Evolutionary conservation across 2,797 vertebrate genomes (phyloP), one percentile per base, ranked within the genome.

Genomic region (Arctocebus calabarensis): DNA sequence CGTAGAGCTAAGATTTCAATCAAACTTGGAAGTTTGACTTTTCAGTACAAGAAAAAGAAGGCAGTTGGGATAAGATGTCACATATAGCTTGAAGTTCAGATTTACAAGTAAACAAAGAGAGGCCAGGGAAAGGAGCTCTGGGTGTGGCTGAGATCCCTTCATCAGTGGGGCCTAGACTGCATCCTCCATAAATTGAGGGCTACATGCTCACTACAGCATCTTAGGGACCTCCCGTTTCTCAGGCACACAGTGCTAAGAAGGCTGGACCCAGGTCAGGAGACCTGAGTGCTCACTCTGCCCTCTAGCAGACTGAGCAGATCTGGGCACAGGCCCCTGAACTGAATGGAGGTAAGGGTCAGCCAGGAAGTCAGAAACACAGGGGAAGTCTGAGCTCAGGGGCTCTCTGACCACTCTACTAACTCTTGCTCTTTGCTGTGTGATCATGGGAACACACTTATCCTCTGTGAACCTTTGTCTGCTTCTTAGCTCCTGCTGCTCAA

Each of bases 121-220:
- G 3, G 14, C 3, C 22, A 1, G 34, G 64, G 19, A 1, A 2
- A 0, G 5, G 62, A 23, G 34, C 23, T 6, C 48, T 17, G 23
- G 25, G 57, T 20, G 5, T 9, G 61, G 32, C 68, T 68, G 79
- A 70, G n/a, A 7, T 45, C 43, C 4, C 2, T 22, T 22, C 13
- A 14, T 13, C 16, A 4, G 23, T 14, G 40, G 43, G 29, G 40
- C 70, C 27, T 70, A 4, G 17, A 23, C 5, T 13, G 19, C n/a
- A 17, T 70, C 27, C 61, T 43, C 4, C 0, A n/a, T 61, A n/a
- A 25, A 17, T 8, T 16, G 29, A 74, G 32, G 45, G 19, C 66
- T 66, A n/a, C 43, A 34, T 27, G 40, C 40, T 27, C 19, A 64
- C 84, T 32, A 71, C 23, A 45, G 37, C 23, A 29, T 57, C 68